phyloP scores from a whole-genome alignment of 2,113 vertebrate species.

The Phoxinus phoxinus region DNA sequence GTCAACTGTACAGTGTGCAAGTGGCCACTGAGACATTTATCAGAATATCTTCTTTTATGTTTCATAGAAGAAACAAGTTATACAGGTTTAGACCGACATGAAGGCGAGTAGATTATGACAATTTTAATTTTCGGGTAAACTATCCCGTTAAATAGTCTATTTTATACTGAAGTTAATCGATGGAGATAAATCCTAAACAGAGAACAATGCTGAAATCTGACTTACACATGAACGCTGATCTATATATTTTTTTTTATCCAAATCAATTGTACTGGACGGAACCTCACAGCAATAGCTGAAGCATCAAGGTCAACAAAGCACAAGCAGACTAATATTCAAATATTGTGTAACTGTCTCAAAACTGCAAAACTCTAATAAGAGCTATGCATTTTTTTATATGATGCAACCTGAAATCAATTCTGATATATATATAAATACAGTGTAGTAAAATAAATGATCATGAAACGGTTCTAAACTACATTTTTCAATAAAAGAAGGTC shows the following conservation, averaged over 20 bases:
- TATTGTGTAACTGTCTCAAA: too few relatives aligned
- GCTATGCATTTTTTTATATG: too few relatives aligned
- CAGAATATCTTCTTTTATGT: too few relatives aligned
- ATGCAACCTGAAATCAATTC: too few relatives aligned
- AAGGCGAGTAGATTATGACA: neutral
- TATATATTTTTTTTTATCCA: neutral
- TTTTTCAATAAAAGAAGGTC: neutral
- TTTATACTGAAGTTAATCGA: neutral
- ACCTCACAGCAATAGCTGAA: neutral
- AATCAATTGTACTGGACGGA: neutral
- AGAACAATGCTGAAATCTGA: neutral
- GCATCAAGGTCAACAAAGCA: slow-evolving; percentile 17
- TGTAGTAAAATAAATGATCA: neutral
- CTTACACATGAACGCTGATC: neutral
- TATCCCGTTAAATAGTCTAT: neutral
- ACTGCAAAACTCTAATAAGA: too few relatives aligned
- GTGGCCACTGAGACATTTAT: too few relatives aligned
- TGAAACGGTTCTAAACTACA: neutral
- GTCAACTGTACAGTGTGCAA: too few relatives aligned
- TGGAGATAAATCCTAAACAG: neutral
- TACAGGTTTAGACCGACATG: neutral
- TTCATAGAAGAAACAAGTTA: neutral
- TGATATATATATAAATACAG: neutral
- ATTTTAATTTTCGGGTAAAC: neutral
- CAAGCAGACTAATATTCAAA: slow-evolving; percentile 1